Evolutionary conservation across 2,113 vertebrate genomes (phyloP).

Genomic region (Urocitellus parryii): DNA sequence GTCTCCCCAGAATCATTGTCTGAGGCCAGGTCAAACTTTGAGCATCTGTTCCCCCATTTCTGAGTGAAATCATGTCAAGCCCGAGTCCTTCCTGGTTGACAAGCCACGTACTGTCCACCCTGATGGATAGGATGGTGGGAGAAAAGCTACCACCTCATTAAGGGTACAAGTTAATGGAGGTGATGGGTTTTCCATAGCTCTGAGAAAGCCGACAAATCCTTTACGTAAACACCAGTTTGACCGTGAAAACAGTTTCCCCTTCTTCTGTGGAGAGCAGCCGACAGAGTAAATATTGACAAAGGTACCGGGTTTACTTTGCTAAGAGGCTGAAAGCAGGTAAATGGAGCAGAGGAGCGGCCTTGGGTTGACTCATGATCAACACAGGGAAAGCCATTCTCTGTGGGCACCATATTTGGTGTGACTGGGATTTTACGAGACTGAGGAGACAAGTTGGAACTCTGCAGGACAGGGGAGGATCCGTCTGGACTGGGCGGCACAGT

Average conservation of each 20-base stretch:
- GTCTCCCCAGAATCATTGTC: background rate
- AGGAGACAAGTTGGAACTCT: background rate
- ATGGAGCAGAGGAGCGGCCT: background rate
- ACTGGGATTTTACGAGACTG: background rate
- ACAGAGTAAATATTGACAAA: constrained; percentile 80
- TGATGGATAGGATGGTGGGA: constrained; percentile 56
- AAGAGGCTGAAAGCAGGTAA: constrained; percentile 18
- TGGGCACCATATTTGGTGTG: background rate
- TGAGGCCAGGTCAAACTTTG: background rate
- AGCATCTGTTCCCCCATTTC: background rate
- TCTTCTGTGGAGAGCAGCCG: constrained; percentile 61
- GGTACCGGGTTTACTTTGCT: constrained; percentile 62
- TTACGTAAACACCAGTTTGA: constrained; percentile 75
- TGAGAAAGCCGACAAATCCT: constrained; percentile 68
- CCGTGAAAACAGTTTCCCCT: constrained; percentile 63
- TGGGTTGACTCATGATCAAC: background rate
- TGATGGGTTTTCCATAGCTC: constrained; percentile 68
- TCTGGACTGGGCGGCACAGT: background rate
- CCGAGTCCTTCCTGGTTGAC: constrained; percentile 27
- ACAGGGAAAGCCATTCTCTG: background rate
- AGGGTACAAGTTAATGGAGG: constrained; percentile 58
- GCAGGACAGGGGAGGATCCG: background rate
- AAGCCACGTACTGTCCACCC: background rate
- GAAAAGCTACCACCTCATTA: constrained; percentile 57
- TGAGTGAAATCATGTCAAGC: constrained; percentile 18